Base-by-base conservation (phyloP, 1,140 invertebrate species). In the Ctenoplectra terminalis region DNA sequence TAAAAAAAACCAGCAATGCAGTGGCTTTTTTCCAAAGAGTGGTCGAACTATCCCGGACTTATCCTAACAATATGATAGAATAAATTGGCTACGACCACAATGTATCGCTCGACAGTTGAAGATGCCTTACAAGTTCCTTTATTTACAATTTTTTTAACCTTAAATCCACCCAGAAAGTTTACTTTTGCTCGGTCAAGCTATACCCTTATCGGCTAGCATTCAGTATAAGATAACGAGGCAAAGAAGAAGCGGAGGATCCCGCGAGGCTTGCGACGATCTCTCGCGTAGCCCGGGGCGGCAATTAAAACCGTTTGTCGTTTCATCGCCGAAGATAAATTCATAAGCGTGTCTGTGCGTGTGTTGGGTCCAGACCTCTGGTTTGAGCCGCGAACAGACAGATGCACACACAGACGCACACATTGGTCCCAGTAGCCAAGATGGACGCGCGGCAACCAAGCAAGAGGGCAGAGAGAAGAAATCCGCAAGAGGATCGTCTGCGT, bases 261-360 rank as follows among this genome's bases (percentile, higher is more conserved):
- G 60, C 40, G 48, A 26, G 43, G 46, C 29, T 40, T 26, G 56
- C 72, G 43, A 20, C 40, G 77, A 75, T 78, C 60, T 54, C 52
- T 63, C 58, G 46, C 67, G 40, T 85, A 50, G 89, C 89, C 87
- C 75, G 74, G 48, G 86, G 89, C 89, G 71, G 87, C 88, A 90
- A 90, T 90, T 90, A 90, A 90, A 90, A 88, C 81, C 85, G 88
- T 89, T 90, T 89, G 83, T 89, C 82, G 88, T 88, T 89, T 81
- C 84, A 85, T 88, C 82, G 72, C 56, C 61, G 82, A 77, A 88
- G 80, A 90, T 90, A 88, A 89, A 89, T 89, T 89, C 82, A 87
- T 85, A 88, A 89, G 54, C 52, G 63, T 72, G 74, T 52, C n/a
- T 67, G 40, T 56, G 70, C 15, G 8, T 72, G 61, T 37, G 61